Evolutionary conservation across 2,888 invertebrate genomes (phyloP).

Genomic region (Allolobophora icterica): DNA sequence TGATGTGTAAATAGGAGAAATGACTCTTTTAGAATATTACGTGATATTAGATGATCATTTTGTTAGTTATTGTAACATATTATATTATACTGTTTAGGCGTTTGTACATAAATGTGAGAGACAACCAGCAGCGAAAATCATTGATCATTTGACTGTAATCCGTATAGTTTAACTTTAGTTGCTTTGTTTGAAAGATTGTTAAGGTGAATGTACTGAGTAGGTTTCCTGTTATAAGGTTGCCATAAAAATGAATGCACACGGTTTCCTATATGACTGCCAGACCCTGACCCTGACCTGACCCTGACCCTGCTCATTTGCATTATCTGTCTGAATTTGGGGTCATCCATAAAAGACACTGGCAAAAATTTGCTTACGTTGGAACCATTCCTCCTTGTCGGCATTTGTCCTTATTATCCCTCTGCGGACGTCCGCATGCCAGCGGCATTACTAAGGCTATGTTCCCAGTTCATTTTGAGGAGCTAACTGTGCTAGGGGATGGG

Average conservation of each 20-base stretch:
- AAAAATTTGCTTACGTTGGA: too few species aligned
- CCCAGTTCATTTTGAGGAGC: too few species aligned
- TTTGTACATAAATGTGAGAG: constrained; percentile 11
- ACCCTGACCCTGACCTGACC: too few species aligned
- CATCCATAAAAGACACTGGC: too few species aligned
- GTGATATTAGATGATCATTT: neutral
- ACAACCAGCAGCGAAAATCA: neutral
- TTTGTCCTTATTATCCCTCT: too few species aligned
- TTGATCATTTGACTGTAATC: neutral
- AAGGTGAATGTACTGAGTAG: neutral
- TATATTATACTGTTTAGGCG: neutral
- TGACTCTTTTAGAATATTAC: neutral
- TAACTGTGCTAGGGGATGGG: too few species aligned
- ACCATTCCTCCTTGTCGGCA: too few species aligned
- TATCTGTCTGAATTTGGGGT: too few species aligned
- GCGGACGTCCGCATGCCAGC: too few species aligned
- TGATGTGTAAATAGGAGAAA: neutral
- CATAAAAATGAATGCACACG: neutral
- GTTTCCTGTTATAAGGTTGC: neutral
- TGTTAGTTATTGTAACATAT: constrained; percentile 6
- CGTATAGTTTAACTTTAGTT: neutral
- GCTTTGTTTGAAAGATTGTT: neutral
- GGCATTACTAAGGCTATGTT: too few species aligned
- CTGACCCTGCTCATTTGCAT: too few species aligned
- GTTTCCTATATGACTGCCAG: neutral